phyloP scores from a whole-genome alignment of 1,140 invertebrate species.

The Anastrepha obliqua region DNA sequence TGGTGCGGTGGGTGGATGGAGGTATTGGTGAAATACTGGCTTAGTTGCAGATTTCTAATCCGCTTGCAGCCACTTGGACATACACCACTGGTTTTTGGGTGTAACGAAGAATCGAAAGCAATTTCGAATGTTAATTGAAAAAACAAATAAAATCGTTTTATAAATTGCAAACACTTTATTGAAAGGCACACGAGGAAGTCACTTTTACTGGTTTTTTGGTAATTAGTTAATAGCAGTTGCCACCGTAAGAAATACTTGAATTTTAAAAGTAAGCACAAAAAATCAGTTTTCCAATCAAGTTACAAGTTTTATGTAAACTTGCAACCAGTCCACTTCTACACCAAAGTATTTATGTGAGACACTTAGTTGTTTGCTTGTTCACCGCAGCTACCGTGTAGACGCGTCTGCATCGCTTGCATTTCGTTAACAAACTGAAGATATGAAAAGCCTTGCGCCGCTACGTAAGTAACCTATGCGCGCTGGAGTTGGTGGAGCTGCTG shows the following conservation, averaged over 20 bases:
- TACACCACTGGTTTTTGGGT: constrained; percentile 16
- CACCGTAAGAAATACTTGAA: not conserved
- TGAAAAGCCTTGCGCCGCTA: constrained; percentile 49
- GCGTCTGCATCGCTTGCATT: constrained; percentile 73
- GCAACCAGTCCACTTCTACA: not conserved
- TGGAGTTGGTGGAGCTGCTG: constrained; percentile 42
- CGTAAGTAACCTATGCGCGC: constrained; percentile 34
- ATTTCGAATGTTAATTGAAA: not conserved
- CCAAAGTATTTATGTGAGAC: not conserved
- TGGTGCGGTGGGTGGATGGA: not conserved
- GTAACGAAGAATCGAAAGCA: constrained; percentile 18
- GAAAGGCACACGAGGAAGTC: constrained; percentile 17
- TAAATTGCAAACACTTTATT: constrained; percentile 3
- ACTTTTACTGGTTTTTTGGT: not conserved
- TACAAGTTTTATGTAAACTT: not conserved
- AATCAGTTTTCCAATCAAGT: constrained; percentile 13
- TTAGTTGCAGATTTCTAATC: constrained; percentile 42
- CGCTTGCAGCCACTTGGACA: constrained; percentile 43
- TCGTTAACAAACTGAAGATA: constrained; percentile 72
- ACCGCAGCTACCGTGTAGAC: constrained; percentile 53
- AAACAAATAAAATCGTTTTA: not conserved
- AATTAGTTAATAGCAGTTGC: too few species aligned
- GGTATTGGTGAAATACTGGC: constrained; percentile 25
- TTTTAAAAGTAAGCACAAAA: not conserved
- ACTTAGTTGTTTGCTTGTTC: not conserved